Evolutionary conservation across 2,797 vertebrate genomes (phyloP), one percentile per base, ranked within the genome.

Genomic region (Remorina albescens): DNA sequence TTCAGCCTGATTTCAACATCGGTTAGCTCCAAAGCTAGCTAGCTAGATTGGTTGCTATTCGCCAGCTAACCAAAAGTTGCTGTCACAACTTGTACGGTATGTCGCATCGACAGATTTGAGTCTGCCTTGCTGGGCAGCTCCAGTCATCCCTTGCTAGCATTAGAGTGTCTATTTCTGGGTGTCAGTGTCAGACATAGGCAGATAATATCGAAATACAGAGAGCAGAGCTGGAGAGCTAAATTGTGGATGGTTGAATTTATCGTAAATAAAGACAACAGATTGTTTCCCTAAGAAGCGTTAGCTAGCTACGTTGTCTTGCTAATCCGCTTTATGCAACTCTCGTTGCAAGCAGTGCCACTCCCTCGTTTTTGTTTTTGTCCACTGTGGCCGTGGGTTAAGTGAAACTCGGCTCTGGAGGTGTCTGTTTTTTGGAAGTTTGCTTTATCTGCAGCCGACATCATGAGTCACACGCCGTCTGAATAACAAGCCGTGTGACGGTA

Each of bases 281-380:
- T 61, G 75, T 86, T 73, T 44, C 71, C 67, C 26, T 53, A 61
- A 34, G 53, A n/a, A 58, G 74, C 44, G 77, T 67, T 77, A 83
- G 89, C 88, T 80, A 30, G 73, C 84, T 57, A 28, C 57, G 78
- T 78, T 90, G 88, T 86, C 84, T 67, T 70, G 88, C 88, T 92
- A 92, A 91, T 93, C 91, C 84, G 87, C 89, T 93, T 92, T 90
- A 90, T 91, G 91, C 88, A 90, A 87, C 86, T 87, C 84, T 80
- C 64, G 83, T 83, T 76, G 76, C 75, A 66, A 86, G 76, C 80
- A 23, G 88, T 89, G 92, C 91, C 91, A 91, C 92, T 92, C 92
- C 90, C 91, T 93, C 86, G 70, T 32, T 76, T 86, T 76, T 90
- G 88, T 91, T 90, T 80, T 81, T 80, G 80, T 86, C 79, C 79